Evolutionary conservation across 92 coral and sea anemone genomes (phyloP), one percentile per base, ranked within the genome.

Genomic region (Siderastrea radians): DNA sequence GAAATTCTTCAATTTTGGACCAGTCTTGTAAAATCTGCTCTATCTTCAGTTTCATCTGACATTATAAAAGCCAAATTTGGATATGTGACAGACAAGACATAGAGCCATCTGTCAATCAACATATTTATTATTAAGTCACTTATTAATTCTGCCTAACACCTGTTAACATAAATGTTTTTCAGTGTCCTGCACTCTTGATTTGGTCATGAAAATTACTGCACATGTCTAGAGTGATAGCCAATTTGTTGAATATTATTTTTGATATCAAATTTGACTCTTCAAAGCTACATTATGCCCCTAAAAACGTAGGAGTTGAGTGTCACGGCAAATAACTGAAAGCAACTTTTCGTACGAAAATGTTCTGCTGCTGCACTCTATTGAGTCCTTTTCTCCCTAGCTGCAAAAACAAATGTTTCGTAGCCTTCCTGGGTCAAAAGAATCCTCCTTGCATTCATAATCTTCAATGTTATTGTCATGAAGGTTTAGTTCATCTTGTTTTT

Each of bases 201-300:
- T 62, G 67, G 67, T 62, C 67, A 62, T 62, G 67, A 62, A 62
- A 62, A 62, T 62, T n/a, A n/a, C n/a, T n/a, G n/a, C n/a, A n/a
- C n/a, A n/a, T n/a, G n/a, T n/a, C n/a, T 62, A 62, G 67, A 62
- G 4, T 62, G 67, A 62, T 62, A 16, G 67, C 67, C 57, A 52
- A 9, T 52, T 52, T 52, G 8, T 0, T 52, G 8, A 52, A 52
- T 52, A 52, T 52, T 5, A 52, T 52, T 52, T 52, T 52, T 52
- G 57, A 1, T 52, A 52, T 9, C 8, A 52, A 6, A 1, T 52
- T 51, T 51, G 55, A 3, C 55, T 51, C 8, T 62, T 62, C 38
- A 3, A 14, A 62, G 67, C 67, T 62, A 15, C 67, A 62, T 62
- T 13, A 4, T 62, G 67, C 26, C 67, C 67, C 67, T 62, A 62